Conservation (phyloP, 2,888 invertebrate species). For the Dendrolimus houi region DNA sequence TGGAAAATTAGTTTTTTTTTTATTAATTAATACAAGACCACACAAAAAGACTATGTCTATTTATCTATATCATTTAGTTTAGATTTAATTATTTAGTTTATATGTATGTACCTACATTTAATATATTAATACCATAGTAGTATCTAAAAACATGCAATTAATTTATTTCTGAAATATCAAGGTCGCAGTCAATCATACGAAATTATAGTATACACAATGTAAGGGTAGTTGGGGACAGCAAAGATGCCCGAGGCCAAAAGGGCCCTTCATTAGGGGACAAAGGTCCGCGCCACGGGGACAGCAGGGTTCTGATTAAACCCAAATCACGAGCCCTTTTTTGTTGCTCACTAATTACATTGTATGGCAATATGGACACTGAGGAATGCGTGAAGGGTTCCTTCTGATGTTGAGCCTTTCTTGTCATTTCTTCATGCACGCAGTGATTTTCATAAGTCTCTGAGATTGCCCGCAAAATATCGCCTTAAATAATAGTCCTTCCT, state of each 20-base stretch:
- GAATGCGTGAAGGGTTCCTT: conserved; percentile 5
- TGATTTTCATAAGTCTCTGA: too few species aligned
- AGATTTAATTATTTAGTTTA: too few species aligned
- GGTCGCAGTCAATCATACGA: not conserved
- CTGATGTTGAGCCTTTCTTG: not conserved
- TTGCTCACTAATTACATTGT: conserved; percentile 34
- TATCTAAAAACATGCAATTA: too few species aligned
- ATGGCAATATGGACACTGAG: conserved; percentile 22
- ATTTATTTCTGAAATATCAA: not conserved
- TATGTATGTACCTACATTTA: too few species aligned
- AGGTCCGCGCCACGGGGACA: conserved; percentile 34
- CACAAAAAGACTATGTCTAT: too few species aligned
- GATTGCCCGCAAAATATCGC: too few species aligned
- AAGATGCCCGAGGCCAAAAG: conserved; percentile 44
- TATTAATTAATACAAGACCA: too few species aligned
- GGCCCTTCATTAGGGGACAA: conserved; percentile 53
- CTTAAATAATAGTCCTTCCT: too few species aligned
- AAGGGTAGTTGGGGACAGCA: conserved; percentile 21
- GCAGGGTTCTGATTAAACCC: conserved; percentile 35
- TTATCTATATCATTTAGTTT: too few species aligned
- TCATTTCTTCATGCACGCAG: not conserved
- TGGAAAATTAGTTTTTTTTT: too few species aligned
- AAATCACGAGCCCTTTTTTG: conserved; percentile 38
- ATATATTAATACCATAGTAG: too few species aligned
- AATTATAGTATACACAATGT: not conserved